Evolutionary conservation across 2,888 invertebrate species (phyloP).

Genomic region (Mycalesis mineus): DNA sequence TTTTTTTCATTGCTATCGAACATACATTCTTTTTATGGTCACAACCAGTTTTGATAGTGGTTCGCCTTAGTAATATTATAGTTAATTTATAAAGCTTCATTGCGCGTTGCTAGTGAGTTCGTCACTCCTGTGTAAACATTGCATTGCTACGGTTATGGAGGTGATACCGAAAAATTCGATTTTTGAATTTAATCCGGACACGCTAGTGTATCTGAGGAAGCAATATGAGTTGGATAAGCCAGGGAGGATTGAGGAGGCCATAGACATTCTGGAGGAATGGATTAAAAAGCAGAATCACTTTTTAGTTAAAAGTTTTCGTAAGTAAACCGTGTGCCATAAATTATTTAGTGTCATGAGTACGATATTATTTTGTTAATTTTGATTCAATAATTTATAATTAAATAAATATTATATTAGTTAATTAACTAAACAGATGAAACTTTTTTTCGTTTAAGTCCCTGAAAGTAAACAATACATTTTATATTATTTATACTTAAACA

Average conservation of each 20-base stretch:
- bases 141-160: constrained; percentile 3
- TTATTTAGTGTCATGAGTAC: too few relatives aligned
- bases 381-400: too few relatives aligned
- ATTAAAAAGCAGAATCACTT: constrained; percentile 44
- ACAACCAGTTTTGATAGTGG: background rate
- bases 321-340: background rate
- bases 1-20: background rate
- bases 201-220: constrained; percentile 35
- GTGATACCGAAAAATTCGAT: background rate
- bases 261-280: constrained; percentile 43
- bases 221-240: constrained; percentile 36
- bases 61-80: background rate
- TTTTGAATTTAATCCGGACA: constrained; percentile 31
- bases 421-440: too few relatives aligned
- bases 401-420: too few relatives aligned
- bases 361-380: too few relatives aligned
- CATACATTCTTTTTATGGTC: background rate
- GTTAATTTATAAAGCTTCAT: background rate
- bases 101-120: background rate
- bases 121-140: background rate
- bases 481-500: too few relatives aligned
- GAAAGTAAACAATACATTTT: too few relatives aligned
- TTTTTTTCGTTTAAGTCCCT: too few relatives aligned
- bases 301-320: constrained; percentile 29
- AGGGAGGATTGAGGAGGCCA: constrained; percentile 35